Evolutionary conservation across 2,797 vertebrate genomes (phyloP).

Genomic region (Microctenopoma steveboyesi): DNA sequence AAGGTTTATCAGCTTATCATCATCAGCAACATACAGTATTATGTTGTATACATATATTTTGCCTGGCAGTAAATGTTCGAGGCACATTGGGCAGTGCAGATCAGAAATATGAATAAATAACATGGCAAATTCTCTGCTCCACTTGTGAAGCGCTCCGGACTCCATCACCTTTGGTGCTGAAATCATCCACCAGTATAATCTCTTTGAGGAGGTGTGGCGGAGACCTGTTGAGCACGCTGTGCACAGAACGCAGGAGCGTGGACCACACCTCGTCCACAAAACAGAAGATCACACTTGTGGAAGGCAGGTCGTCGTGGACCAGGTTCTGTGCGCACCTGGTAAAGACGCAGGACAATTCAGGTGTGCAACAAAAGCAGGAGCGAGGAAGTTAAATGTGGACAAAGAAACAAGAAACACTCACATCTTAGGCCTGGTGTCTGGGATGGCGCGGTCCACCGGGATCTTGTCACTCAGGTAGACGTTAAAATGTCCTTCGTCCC

Average conservation of each 20-base stretch:
- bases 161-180: conserved; percentile 89
- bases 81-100: not conserved
- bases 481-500: conserved; percentile 96
- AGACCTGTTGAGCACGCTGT: conserved; percentile 94
- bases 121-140: not conserved
- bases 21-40: too few relatives aligned
- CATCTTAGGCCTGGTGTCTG: conserved; percentile 91
- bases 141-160: not conserved
- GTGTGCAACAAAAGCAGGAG: not conserved
- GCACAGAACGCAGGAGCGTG: conserved; percentile 92
- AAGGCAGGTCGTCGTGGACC: conserved; percentile 89
- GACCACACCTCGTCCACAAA: conserved; percentile 99
- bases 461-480: conserved; percentile 96
- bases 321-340: conserved; percentile 86
- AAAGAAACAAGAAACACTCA: conserved; percentile 74
- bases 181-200: conserved; percentile 96
- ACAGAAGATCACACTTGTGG: conserved; percentile 94
- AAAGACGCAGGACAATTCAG: not conserved
- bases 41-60: too few relatives aligned
- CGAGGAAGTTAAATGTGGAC: not conserved
- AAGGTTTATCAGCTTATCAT: too few relatives aligned
- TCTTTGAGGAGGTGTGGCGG: conserved; percentile 91
- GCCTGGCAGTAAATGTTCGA: too few relatives aligned
- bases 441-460: conserved; percentile 91
- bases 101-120: not conserved